Conservation (phyloP, 2,113 vertebrate species). For the Rhynchomys soricoides region DNA sequence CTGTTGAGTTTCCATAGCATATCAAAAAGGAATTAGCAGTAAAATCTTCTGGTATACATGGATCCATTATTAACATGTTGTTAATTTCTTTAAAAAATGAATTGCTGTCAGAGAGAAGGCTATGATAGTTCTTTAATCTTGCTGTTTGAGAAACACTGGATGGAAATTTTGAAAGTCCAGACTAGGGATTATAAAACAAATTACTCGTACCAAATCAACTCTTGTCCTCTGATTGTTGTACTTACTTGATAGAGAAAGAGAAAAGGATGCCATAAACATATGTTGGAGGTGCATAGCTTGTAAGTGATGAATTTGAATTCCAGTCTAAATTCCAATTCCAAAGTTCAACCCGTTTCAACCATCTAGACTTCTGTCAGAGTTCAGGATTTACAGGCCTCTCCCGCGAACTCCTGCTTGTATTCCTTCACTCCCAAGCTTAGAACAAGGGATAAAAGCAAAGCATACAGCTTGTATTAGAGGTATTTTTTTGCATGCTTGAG, state of each 20-base stretch:
- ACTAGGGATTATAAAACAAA: neutral
- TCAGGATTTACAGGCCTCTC: neutral
- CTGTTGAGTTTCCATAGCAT: neutral
- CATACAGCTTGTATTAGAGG: neutral
- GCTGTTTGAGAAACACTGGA: neutral
- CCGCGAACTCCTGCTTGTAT: neutral
- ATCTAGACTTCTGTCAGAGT: neutral
- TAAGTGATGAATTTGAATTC: neutral
- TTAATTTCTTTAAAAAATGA: neutral
- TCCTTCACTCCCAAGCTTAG: neutral
- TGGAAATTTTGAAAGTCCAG: neutral
- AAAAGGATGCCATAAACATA: neutral
- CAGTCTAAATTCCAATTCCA: neutral
- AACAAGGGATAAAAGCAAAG: neutral
- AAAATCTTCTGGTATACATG: neutral
- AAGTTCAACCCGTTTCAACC: neutral
- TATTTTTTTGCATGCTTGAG: neutral
- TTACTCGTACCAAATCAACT: neutral
- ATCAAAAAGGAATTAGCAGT: neutral
- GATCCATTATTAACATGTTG: neutral
- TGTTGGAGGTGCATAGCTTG: neutral
- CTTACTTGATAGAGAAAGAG: neutral
- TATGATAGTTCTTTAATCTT: neutral
- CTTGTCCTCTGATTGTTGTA: too few relatives aligned
- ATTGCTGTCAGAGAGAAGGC: neutral